Conservation (phyloP, 1,140 invertebrate genomes). For the Pristionchus pacificus region DNA sequence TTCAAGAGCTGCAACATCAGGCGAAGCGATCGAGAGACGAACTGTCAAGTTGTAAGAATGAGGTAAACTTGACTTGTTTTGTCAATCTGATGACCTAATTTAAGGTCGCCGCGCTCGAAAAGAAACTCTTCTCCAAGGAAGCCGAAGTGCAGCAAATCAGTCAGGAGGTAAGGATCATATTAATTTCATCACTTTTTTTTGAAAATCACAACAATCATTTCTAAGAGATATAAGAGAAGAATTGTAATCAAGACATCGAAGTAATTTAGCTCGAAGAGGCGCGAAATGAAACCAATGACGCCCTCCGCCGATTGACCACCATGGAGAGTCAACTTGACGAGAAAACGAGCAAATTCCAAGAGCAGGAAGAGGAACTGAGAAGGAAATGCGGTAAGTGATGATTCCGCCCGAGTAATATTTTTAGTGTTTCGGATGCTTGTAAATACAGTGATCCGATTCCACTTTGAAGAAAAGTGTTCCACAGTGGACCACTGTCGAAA, state of each 20-base stretch:
- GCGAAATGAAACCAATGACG: constrained; percentile 43
- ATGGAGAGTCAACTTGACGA: constrained; percentile 35
- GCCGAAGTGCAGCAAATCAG: constrained; percentile 45
- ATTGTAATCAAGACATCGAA: no score
- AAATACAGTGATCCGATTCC: no score
- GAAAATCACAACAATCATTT: constrained; percentile 3
- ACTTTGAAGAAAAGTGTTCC: no score
- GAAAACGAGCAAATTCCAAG: constrained; percentile 26
- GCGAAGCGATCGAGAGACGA: constrained; percentile 50
- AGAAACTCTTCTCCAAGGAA: constrained; percentile 49
- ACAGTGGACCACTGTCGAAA: no score
- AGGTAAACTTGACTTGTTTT: constrained; percentile 9
- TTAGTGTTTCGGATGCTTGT: no score
- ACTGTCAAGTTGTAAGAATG: constrained; percentile 44
- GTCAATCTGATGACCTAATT: not conserved
- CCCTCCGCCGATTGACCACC: constrained; percentile 33
- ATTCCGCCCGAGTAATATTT: no score
- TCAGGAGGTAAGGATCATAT: constrained; percentile 39
- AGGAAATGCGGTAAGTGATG: constrained; percentile 34
- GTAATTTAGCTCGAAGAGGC: constrained; percentile 42
- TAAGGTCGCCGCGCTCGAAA: constrained; percentile 40
- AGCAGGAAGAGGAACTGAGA: constrained; percentile 43
- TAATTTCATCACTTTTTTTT: constrained; percentile 2
- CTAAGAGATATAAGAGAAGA: not conserved
- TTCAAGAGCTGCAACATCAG: constrained; percentile 52